Conservation (phyloP, 53 echinoderm and acorn worm genomes). For the Temnopleurus reevesii region DNA sequence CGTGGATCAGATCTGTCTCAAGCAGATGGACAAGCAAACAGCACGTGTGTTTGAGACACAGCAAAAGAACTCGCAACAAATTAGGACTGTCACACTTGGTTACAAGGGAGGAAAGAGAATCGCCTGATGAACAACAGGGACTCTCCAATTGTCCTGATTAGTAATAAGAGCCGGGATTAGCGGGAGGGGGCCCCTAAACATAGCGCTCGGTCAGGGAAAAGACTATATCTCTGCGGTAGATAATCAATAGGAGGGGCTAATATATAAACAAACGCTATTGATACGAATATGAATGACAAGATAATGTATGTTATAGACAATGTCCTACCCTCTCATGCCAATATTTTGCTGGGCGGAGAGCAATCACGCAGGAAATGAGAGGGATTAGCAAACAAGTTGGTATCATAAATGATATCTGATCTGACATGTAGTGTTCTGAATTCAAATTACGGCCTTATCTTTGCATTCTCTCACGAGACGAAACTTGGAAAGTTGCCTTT, state of each 20-base stretch:
- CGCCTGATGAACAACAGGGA: conserved; percentile 19
- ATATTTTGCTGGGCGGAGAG: not conserved
- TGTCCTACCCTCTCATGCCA: not conserved
- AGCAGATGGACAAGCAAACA: conserved; percentile 12
- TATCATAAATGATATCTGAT: conserved; percentile 31
- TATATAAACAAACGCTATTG: not conserved
- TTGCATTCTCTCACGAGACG: not conserved
- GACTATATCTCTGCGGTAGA: too few species aligned
- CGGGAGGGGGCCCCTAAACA: conserved; percentile 17
- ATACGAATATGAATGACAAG: not conserved
- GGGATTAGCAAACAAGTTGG: not conserved
- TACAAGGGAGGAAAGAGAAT: not conserved
- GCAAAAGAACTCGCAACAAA: conserved; percentile 27
- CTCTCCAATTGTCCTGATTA: conserved; percentile 43
- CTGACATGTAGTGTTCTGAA: not conserved
- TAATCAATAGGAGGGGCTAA: conserved; percentile 17
- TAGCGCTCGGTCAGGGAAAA: not conserved
- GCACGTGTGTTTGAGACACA: conserved; percentile 45
- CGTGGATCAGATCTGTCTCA: not conserved
- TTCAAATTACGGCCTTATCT: conserved; percentile 23
- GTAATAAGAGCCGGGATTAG: conserved; percentile 33
- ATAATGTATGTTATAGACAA: not conserved
- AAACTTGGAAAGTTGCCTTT: conserved; percentile 11
- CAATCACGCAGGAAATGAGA: not conserved
- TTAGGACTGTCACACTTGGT: conserved; percentile 50